Conservation (phyloP, 2,797 vertebrate genomes). For the Buphagus erythrorhynchus region DNA sequence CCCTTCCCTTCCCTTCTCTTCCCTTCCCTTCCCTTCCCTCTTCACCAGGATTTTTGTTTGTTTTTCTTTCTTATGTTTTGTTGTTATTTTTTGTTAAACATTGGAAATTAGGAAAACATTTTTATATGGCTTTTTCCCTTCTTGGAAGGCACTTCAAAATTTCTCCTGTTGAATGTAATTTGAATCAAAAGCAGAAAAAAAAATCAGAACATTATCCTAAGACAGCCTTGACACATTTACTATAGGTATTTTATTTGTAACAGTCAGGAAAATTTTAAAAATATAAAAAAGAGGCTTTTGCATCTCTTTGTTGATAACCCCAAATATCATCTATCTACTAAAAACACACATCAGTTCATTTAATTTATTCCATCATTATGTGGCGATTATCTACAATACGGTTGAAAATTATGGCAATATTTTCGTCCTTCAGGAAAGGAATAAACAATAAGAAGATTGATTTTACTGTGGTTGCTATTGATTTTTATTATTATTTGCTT, state of each 20-base stretch:
- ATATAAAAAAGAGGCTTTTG: accelerated
- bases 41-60: not conserved
- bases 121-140: not conserved
- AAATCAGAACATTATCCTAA: not conserved
- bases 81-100: not conserved
- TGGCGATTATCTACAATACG: not conserved
- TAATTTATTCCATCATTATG: not conserved
- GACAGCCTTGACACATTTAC: not conserved
- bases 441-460: not conserved
- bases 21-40: not conserved
- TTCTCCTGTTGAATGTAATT: not conserved
- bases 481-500: not conserved
- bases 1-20: too few relatives aligned
- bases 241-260: not conserved
- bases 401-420: not conserved
- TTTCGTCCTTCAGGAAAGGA: not conserved
- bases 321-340: not conserved
- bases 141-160: not conserved
- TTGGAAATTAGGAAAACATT: not conserved
- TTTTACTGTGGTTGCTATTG: not conserved
- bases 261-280: not conserved
- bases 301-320: not conserved
- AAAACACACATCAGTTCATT: not conserved
- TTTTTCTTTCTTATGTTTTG: not conserved
- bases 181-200: not conserved